phyloP scores from a whole-genome alignment of 2,797 vertebrate species.

The Pampus argenteus region DNA sequence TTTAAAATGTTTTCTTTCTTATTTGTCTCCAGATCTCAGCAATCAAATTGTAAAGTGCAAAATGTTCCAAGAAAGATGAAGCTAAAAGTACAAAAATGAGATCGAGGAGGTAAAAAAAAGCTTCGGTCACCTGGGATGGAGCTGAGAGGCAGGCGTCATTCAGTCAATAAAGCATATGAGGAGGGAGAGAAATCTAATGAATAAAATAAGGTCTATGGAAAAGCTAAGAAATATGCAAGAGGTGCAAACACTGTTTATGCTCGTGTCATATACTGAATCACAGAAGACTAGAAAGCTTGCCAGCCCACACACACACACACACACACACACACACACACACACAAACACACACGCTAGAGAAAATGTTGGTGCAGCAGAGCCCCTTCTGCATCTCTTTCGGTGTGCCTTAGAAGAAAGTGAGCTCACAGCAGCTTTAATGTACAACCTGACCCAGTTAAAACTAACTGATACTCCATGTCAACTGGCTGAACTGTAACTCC shows the following conservation, averaged over 20 bases:
- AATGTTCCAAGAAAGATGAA: slow-evolving; percentile 7
- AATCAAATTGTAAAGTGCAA: not conserved
- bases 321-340: not conserved
- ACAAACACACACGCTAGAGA: not conserved
- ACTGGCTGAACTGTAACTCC: slow-evolving; percentile 61
- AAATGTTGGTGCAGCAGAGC: slow-evolving; percentile 17
- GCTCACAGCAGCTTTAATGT: slow-evolving; percentile 48
- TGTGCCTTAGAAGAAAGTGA: slow-evolving; percentile 30
- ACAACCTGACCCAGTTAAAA: slow-evolving; percentile 74
- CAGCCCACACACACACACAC: not conserved
- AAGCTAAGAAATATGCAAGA: slow-evolving; percentile 11
- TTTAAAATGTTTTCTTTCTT: not conserved
- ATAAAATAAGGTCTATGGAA: slow-evolving; percentile 33
- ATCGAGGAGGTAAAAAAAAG: not conserved
- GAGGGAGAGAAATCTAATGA: slow-evolving; percentile 20
- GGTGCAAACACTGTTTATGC: slow-evolving; percentile 16
- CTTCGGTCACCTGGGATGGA: not conserved
- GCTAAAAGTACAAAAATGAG: slow-evolving; percentile 14
- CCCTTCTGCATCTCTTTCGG: slow-evolving; percentile 23
- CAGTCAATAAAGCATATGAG: not conserved
- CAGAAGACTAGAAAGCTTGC: slow-evolving; percentile 14
- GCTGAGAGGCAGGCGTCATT: slow-evolving; percentile 3
- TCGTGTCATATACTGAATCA: slow-evolving; percentile 14
- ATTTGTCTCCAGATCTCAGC: not conserved
- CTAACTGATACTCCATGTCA: slow-evolving; percentile 72